Evolutionary conservation across 2,113 vertebrate genomes (phyloP).

Genomic region (Saguinus imperator): DNA sequence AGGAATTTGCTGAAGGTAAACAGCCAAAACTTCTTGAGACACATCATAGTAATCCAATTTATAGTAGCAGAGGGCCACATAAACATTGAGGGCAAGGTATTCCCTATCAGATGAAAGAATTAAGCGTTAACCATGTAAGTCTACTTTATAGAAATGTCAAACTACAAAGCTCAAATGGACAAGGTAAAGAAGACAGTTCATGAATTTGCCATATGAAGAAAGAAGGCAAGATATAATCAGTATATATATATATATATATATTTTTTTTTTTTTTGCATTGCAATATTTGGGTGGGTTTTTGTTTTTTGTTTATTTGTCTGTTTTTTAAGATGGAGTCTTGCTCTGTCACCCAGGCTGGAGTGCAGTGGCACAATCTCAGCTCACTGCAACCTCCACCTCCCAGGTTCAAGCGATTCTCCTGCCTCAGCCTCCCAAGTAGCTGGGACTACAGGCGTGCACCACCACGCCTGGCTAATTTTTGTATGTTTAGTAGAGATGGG

Average conservation of each 20-base stretch:
- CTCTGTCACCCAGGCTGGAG: too few species aligned
- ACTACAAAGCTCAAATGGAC: not conserved
- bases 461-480: too few species aligned
- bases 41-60: conserved; percentile 98
- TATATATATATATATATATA: not conserved
- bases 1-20: conserved; percentile 96
- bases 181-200: not conserved
- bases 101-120: conserved; percentile 85
- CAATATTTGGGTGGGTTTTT: not conserved
- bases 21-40: conserved; percentile 96
- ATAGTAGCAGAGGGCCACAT: conserved; percentile 98
- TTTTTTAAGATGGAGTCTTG: too few species aligned
- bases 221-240: conserved; percentile 6
- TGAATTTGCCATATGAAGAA: conserved; percentile 13
- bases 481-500: too few species aligned
- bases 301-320: too few species aligned
- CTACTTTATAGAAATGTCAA: not conserved
- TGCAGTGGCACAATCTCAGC: too few species aligned
- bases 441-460: too few species aligned
- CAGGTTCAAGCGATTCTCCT: too few species aligned
- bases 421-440: too few species aligned
- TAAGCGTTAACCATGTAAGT: conserved; percentile 50
- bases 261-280: not conserved
- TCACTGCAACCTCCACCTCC: too few species aligned
- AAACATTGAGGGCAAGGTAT: conserved; percentile 96